Conservation (phyloP, 2,888 invertebrate genomes). For the Hirtodrosophila cameraria region DNA sequence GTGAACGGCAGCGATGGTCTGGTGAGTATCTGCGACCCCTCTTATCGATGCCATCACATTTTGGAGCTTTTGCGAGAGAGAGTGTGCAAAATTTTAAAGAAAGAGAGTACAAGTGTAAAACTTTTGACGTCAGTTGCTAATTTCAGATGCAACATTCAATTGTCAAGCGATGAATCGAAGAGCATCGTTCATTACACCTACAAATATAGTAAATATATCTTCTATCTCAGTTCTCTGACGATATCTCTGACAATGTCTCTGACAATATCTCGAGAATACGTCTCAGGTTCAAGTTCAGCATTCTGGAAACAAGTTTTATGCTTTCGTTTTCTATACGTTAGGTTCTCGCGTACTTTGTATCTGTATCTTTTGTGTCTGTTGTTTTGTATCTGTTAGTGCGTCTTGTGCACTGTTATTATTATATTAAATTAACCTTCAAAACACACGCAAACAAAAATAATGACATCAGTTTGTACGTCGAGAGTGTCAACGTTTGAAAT, state of each 20-base stretch:
- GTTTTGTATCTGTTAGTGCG: slow-evolving; percentile 7
- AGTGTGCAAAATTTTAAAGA: slow-evolving; percentile 15
- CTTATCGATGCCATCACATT: slow-evolving; percentile 25
- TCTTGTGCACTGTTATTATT: slow-evolving; percentile 63
- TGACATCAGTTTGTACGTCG: slow-evolving; percentile 65
- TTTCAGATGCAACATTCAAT: slow-evolving; percentile 46
- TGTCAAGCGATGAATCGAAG: slow-evolving; percentile 30
- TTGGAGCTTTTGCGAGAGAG: slow-evolving; percentile 8
- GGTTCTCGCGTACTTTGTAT: slow-evolving; percentile 27
- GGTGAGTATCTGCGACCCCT: slow-evolving; percentile 80
- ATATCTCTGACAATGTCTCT: slow-evolving; percentile 10
- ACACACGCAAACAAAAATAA: slow-evolving; percentile 47
- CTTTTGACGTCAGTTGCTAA: slow-evolving; percentile 54
- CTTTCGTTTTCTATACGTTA: slow-evolving; percentile 65
- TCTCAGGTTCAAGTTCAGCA: slow-evolving; percentile 68
- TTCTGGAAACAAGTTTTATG: slow-evolving; percentile 34
- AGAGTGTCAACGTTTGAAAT: slow-evolving; percentile 60
- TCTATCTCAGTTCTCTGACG: background rate
- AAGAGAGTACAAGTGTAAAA: slow-evolving; percentile 8
- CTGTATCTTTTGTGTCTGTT: slow-evolving; percentile 25
- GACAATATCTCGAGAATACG: no score
- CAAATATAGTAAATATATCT: background rate
- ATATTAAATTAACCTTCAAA: slow-evolving; percentile 79
- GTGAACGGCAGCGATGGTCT: slow-evolving; percentile 84
- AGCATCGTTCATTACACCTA: slow-evolving; percentile 5